Evolutionary conservation across 2,888 invertebrate genomes (phyloP), one percentile per base, ranked within the genome.

Genomic region (Dendrolimus houi): DNA sequence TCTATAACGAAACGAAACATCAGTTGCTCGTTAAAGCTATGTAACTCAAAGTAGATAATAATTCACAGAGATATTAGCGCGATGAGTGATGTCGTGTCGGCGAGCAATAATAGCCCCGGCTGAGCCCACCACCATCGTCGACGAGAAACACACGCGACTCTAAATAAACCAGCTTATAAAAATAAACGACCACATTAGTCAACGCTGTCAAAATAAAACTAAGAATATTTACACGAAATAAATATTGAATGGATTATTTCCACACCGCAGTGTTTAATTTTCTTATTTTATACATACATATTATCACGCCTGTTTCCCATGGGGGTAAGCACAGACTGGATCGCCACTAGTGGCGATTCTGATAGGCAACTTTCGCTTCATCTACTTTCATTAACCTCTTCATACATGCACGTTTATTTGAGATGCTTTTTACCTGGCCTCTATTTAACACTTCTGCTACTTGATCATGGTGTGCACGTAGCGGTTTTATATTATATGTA

Each of bases 161-260:
- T 77, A 83, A 75, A 87, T 85, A 86, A 83, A 84, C 79, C 77
- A 78, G 79, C 79, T 58, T 81, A 86, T 87, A 85, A 87, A 88
- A 87, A 87, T 89, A 89, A 89, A 88, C 85, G 85, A 78, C 74
- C 77, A 78, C 85, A 88, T 88, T 87, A 86, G 83, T 89, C 87
- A 88, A 81, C 84, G 75, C 71, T 87, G 89, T 88, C 88, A 87
- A 86, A 89, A 88, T 85, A 87, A 81, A 82, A 81, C 77, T 74
- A 74, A 70, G 74, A 81, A 80, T 81, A 79, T 83, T 75, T 10
- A 47, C 9, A 10, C 52, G 57, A 67, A 66, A 66, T 64, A 64
- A 63, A 60, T 67, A 70, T 65, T 59, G 54, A 64, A 66, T 61
- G 62, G 62, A 55, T 61, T 60, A 57, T 64, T 67, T 64, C 0